Percentiles rank a stretch among this genome's conserved stretches.
Evolutionary conservation across 1,140 invertebrate species (phyloP).

Genomic region (Drosophila ironensis): DNA sequence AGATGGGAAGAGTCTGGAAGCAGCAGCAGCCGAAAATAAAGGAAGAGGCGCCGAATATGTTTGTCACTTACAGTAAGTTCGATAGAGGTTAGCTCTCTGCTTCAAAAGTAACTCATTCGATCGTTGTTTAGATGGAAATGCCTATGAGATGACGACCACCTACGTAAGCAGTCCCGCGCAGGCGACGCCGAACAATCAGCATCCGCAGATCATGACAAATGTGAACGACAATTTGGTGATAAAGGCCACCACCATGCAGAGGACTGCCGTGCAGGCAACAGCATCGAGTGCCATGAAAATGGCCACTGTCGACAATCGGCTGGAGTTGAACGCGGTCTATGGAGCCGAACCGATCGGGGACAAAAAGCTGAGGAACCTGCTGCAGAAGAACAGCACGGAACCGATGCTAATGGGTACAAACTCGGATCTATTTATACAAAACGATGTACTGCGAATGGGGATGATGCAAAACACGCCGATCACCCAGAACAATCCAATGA

Average conservation of each 20-base stretch:
- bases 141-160: slow-evolving; percentile 42
- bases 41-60: slow-evolving; percentile 86
- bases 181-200: slow-evolving; percentile 20
- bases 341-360: slow-evolving; percentile 54
- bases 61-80: slow-evolving; percentile 54
- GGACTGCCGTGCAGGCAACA: slow-evolving; percentile 18
- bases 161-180: slow-evolving; percentile 35
- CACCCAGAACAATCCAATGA: slow-evolving; percentile 69
- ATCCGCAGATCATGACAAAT: slow-evolving; percentile 27
- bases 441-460: slow-evolving; percentile 57
- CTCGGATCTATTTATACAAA: slow-evolving; percentile 55
- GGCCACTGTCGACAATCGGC: slow-evolving; percentile 29
- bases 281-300: slow-evolving; percentile 36
- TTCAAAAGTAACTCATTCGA: not conserved
- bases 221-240: slow-evolving; percentile 42
- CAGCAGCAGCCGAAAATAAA: slow-evolving; percentile 90
- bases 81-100: not conserved
- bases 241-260: slow-evolving; percentile 49
- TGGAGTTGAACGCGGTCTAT: slow-evolving; percentile 48
- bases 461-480: slow-evolving; percentile 50
- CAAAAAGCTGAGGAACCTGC: slow-evolving; percentile 59
- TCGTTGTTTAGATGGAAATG: slow-evolving; percentile 36
- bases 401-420: slow-evolving; percentile 50
- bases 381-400: slow-evolving; percentile 61
- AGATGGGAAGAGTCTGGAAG: slow-evolving; percentile 94